Base-by-base conservation (phyloP, 2,797 vertebrate genomes). In the Fistularia tabacaria region DNA sequence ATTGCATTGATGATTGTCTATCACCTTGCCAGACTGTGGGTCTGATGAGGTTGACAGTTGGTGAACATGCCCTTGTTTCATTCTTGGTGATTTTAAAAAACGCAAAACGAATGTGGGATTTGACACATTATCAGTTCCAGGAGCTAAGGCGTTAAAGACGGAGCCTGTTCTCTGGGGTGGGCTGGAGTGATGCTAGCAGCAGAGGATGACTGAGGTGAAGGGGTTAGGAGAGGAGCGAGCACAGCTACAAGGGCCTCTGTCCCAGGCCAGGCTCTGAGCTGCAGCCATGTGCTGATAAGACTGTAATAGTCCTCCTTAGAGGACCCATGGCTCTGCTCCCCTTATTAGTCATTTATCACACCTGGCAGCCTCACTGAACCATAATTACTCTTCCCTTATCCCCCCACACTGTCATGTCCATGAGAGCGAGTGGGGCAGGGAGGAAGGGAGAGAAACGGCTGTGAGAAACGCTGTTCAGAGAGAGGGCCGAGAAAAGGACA, bases 331-430 rank as follows among this genome's bases (percentile, higher is more conserved):
- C 93, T 95, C 92, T 90, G 82, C 91, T 86, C 90, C 86, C 93
- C 95, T 98, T 97, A 98, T 98, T 98, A 97, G 93, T 96, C 94
- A 99, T 99, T 99, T 98, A 99, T 99, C 96, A 99, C 95, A 97
- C 94, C 94, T 99, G 95, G 94, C 97, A 98, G 95, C 93, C 93
- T 91, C 91, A 92, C 93, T 93, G 93, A 95, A 94, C 95, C 93
- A 95, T 98, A 99, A 99, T 99, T 99, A 98, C 94, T 97, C 94
- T 96, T 95, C 93, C 93, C 94, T 98, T 97, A 98, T 97, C 95
- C 95, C 85, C 87, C 91, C 60, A 77, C 88, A 92, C 95, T 97
- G 96, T 97, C 97, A 97, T 97, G 95, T 98, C 94, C 92, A 56
- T 90, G 91, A 92, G 93, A 80, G 77, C 49, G 62, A 77, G 70